Evolutionary conservation across 2,888 invertebrate genomes (phyloP).

Genomic region (Polydrusus tereticollis): DNA sequence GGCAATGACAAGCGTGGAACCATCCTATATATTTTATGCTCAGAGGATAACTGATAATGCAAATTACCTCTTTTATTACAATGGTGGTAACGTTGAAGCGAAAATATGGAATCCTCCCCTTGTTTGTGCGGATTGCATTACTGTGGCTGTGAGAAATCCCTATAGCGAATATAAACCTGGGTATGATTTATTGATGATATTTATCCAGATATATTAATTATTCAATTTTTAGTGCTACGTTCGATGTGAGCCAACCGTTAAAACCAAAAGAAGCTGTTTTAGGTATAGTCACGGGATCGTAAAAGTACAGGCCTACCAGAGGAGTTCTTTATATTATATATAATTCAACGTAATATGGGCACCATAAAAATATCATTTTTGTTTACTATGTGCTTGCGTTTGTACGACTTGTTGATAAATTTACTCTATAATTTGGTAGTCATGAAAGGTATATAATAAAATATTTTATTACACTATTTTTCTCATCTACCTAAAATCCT

Average conservation of each 20-base stretch:
- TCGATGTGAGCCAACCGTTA: background rate
- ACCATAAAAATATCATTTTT: too few relatives aligned
- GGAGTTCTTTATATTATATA: too few relatives aligned
- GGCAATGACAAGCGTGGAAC: too few relatives aligned
- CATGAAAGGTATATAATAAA: too few relatives aligned
- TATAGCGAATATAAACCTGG: conserved; percentile 5
- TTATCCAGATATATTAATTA: background rate
- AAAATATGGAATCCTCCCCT: background rate
- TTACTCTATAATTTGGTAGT: too few relatives aligned
- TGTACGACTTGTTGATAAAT: too few relatives aligned
- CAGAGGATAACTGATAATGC: background rate
- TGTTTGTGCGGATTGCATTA: background rate
- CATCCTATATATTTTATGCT: background rate
- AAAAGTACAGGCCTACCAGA: background rate
- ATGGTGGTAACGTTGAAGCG: background rate
- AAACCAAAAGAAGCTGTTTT: conserved; percentile 9
- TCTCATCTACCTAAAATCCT: too few relatives aligned
- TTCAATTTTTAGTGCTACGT: conserved; percentile 5
- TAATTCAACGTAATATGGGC: too few relatives aligned
- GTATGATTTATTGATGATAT: background rate
- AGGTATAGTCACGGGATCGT: background rate
- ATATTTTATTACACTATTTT: too few relatives aligned
- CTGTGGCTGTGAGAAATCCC: background rate
- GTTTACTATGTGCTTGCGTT: too few relatives aligned
- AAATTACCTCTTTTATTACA: conserved; percentile 4